Evolutionary conservation across 2,888 invertebrate genomes (phyloP).

Genomic region (Cheilosia grossa): DNA sequence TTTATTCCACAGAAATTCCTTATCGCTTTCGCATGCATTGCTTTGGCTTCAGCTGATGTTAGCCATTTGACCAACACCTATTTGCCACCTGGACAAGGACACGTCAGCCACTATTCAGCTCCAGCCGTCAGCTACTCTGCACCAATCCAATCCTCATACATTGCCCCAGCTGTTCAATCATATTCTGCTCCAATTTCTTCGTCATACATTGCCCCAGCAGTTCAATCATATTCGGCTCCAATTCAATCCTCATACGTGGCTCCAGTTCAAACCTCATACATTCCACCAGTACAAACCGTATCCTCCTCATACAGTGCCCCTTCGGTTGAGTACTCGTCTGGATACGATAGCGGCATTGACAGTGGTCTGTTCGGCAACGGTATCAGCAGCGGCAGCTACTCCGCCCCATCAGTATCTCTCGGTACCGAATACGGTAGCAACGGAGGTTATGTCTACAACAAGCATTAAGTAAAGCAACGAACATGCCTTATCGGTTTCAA

Average conservation of each 20-base stretch:
- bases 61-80: slow-evolving; percentile 80
- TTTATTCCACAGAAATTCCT: slow-evolving; percentile 79
- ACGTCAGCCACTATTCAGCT: slow-evolving; percentile 44
- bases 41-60: slow-evolving; percentile 81
- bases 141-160: slow-evolving; percentile 53
- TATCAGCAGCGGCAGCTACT: slow-evolving; percentile 15
- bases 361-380: slow-evolving; percentile 10
- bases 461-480: slow-evolving; percentile 75
- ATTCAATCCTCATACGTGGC: neutral
- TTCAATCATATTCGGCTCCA: neutral
- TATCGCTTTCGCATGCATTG: slow-evolving; percentile 79
- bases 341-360: neutral
- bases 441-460: slow-evolving; percentile 81
- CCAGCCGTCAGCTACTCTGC: slow-evolving; percentile 57
- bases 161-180: neutral
- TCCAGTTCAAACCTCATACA: neutral
- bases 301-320: neutral
- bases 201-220: neutral
- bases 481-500: neutral
- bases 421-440: slow-evolving; percentile 81
- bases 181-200: slow-evolving; percentile 49
- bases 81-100: slow-evolving; percentile 76
- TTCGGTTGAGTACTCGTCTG: slow-evolving; percentile 1
- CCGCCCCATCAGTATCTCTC: slow-evolving; percentile 31
- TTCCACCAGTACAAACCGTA: neutral